Evolutionary conservation across 1,140 invertebrate genomes (phyloP).

Genomic region (Neelides sp.): DNA sequence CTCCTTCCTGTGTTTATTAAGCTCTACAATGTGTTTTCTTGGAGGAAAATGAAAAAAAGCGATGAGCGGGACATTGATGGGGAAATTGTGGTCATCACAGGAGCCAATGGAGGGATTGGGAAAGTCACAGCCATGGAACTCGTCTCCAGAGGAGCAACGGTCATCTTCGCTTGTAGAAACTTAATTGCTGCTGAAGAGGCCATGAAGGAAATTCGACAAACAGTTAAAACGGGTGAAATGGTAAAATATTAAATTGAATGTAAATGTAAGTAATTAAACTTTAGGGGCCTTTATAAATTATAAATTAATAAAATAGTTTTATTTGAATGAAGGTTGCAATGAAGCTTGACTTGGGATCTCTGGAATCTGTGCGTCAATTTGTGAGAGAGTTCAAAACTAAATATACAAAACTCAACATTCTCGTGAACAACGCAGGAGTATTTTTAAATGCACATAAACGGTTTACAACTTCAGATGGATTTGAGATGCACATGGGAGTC

Average conservation of each 20-base stretch:
- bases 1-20: too few species aligned
- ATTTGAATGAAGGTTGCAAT: slow-evolving; percentile 27
- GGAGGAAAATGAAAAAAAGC: too few species aligned
- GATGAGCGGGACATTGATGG: slow-evolving; percentile 34
- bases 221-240: slow-evolving; percentile 33
- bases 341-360: slow-evolving; percentile 33
- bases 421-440: slow-evolving; percentile 66
- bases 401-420: slow-evolving; percentile 50
- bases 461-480: slow-evolving; percentile 58
- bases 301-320: background rate
- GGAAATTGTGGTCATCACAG: slow-evolving; percentile 46
- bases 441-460: slow-evolving; percentile 41
- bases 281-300: background rate
- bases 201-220: slow-evolving; percentile 35
- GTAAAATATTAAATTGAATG: background rate
- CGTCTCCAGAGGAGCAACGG: slow-evolving; percentile 34
- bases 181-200: slow-evolving; percentile 38
- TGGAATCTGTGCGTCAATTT: too few species aligned
- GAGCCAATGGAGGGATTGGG: slow-evolving; percentile 50
- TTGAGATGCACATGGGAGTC: slow-evolving; percentile 46
- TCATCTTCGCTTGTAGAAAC: slow-evolving; percentile 43
- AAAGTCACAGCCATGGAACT: slow-evolving; percentile 42
- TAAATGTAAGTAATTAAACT: background rate
- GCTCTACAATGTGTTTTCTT: too few species aligned
- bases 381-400: slow-evolving; percentile 44